Base-by-base conservation (phyloP, 2,888 invertebrate species). In the Xestobium rufovillosum region DNA sequence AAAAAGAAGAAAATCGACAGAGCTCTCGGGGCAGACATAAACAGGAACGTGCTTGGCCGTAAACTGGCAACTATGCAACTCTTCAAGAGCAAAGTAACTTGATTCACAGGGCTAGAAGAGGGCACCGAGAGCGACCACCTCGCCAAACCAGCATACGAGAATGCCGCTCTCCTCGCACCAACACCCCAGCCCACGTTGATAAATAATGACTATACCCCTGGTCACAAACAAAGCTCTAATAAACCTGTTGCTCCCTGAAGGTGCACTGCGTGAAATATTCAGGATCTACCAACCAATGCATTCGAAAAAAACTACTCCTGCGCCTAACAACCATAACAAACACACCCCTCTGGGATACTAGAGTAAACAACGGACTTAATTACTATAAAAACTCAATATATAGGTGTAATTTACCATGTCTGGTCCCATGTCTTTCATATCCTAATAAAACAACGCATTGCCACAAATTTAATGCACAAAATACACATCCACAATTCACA, bases 341-440 rank as follows among this genome's bases (percentile, higher is more conserved):
- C n/a, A n/a, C n/a, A n/a, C n/a, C n/a, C n/a, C n/a, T n/a, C n/a
- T n/a, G n/a, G n/a, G n/a, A n/a, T n/a, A n/a, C n/a, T n/a, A n/a
- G n/a, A n/a, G 40, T 42, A 38, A 38, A 34, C 32, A 38, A 38
- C 38, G 9, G 17, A 10, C 12, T 11, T 34, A 23, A 11, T 16
- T 23, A 36, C 25, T 9, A 19, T 4, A n/a, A 36, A 26, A 40
- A 15, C 17, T 28, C n/a, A n/a, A n/a, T n/a, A n/a, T n/a, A n/a
- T n/a, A n/a, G n/a, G 29, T 14, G 39, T 34, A 39, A 58, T 50
- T 75, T 70, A 83, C 82, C 82, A 83, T 82, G 70, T 82, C 82
- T 70, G 80, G 80, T 73, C 80, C 82, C 78, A 81, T 79, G 72
- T 80, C 79, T 76, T 77, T 80, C 78, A 80, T 81, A 74, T 80